Evolutionary conservation across 1,140 invertebrate genomes (phyloP), one percentile per base, ranked within the genome.

Genomic region (Saxidomus purpurata): DNA sequence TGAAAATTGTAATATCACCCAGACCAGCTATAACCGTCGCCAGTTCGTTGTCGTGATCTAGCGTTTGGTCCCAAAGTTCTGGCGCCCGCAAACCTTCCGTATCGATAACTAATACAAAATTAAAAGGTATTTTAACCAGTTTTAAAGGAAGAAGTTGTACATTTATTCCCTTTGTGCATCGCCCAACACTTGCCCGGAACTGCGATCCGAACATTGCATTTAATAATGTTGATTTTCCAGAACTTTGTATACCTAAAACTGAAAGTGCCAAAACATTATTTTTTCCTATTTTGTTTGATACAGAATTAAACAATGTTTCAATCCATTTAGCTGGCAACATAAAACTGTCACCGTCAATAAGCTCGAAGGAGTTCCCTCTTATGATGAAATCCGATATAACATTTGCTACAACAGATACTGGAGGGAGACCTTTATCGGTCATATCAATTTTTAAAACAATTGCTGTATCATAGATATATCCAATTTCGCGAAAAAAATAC

Each of bases 21-120:
- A 90, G 19, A 38, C 89, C 89, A 52, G 85, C 74, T 36, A 90
- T 59, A 13, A 83, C 67, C 15, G 84, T 87, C 4, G 89, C 79
- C 8, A 90, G 40, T 52, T 76, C 89, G 83, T 87, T 90, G 25
- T 90, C 89, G n/a, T 38, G 82, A 6, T 81, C 4, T 22, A 22
- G 34, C 0, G 52, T 19, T 31, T 81, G 0, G 17, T 74, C 25
- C 25, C 28, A 34, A 19, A 82, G 2, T 22, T 90, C 84, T 13
- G 84, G 63, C 0, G 89, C 34, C 15, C 89, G 31, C 1, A 90
- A 55, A 40, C 80, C 80, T 82, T 82, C 80, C 22, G 80, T 63
- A 49, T 82, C 80, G 28, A 67, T n/a, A n/a, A 82, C 19, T 28
- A 82, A 34, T 22, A 82, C 22, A 43, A 34, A 67, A 61, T 82